Base-by-base conservation (phyloP, 2,888 invertebrate species). In the Eilema caniola region DNA sequence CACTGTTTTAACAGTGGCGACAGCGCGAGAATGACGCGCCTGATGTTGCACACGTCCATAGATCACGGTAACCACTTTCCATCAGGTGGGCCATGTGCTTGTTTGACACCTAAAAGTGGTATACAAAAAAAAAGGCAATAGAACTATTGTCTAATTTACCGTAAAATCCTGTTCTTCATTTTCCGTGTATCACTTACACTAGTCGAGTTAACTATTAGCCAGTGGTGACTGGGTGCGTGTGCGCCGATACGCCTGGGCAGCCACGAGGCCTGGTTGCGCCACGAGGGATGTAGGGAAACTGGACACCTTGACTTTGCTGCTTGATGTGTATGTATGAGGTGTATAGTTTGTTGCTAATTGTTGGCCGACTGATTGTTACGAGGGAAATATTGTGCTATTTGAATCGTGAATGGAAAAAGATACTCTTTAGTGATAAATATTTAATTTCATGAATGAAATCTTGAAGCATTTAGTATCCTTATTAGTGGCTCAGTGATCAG, bases 281-380 rank as follows among this genome's bases (percentile, higher is more conserved):
- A 77, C 59, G 28, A 61, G 67, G 75, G 70, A 77, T 71, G 73
- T 70, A 77, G 83, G 72, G 83, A 79, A 82, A 82, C 77, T 67
- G 53, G 14, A 12, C 60, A 12, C 73, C 68, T 82, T 82, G 77
- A 76, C 80, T 71, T 69, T 79, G 71, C 41, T 66, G 14, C 11
- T 60, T 3, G 25, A 25, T 16, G 16, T 12, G 31, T 57, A 37
- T 25, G 59, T 33, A 53, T 37, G 12, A 16, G 16, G 62, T 37
- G 0, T 20, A 63, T 23, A 11, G 11, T 65, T 57, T 66, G 68
- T 47, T 3, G 53, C 53, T 31, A 20, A 56, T 10, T 56, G 4
- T 47, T n/a, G 61, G 60, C 31, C 12, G 60, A 25, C 12, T 8
- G 47, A 20, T 47, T 47, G 16, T 20, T 20, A 37, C 16, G 14